phyloP scores from a whole-genome alignment of 2,888 invertebrate genomes.

The Hesperia comma region DNA sequence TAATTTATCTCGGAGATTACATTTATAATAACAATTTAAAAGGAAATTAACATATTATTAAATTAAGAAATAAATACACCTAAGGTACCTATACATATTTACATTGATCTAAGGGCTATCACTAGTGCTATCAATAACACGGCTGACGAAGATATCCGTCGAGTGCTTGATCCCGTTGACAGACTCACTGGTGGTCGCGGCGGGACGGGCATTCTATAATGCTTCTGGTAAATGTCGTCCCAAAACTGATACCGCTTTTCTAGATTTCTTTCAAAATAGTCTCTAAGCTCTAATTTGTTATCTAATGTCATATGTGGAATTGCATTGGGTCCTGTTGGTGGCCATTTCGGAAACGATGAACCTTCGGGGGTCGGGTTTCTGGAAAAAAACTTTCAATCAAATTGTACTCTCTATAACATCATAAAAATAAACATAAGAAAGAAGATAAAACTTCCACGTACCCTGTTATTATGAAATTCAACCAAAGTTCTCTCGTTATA shows the following conservation, averaged over 20 bases:
- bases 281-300: conserved; percentile 44
- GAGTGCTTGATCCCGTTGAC: background rate
- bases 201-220: conserved; percentile 41
- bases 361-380: conserved; percentile 51
- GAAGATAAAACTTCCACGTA: background rate
- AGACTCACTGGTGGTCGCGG: background rate
- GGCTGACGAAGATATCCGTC: background rate
- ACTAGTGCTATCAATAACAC: background rate
- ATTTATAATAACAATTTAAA: too few species aligned
- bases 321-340: conserved; percentile 41
- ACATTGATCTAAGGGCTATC: too few species aligned
- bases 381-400: conserved; percentile 10
- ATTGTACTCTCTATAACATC: background rate
- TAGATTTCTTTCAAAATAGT: conserved; percentile 32
- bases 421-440: too few species aligned
- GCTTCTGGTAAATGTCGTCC: conserved; percentile 42
- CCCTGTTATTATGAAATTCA: conserved; percentile 44
- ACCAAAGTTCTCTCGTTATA: conserved; percentile 32
- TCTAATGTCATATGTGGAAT: conserved; percentile 50
- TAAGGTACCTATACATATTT: too few species aligned
- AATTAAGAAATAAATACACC: too few species aligned
- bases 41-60: too few species aligned
- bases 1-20: too few species aligned
- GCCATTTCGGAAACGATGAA: conserved; percentile 48
- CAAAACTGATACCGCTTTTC: conserved; percentile 41